phyloP scores from a whole-genome alignment of 2,113 vertebrate genomes.

The Orycteropus afer region DNA sequence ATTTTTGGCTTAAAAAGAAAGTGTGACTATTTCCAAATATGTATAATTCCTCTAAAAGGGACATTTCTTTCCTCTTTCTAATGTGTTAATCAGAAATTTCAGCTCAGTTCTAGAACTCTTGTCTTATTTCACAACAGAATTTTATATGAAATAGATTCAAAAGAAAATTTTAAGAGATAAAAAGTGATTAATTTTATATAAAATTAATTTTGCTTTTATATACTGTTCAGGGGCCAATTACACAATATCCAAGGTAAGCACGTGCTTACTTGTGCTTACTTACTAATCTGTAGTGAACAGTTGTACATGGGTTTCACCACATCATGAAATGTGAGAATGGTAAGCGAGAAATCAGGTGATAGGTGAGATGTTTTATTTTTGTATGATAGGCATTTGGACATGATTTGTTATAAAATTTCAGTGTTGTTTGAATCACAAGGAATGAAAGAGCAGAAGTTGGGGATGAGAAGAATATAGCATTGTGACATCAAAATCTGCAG shows the following conservation, averaged over 20 bases:
- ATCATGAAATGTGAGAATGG: neutral
- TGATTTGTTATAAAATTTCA: neutral
- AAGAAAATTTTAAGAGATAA: neutral
- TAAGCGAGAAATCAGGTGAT: neutral
- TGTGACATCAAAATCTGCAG: neutral
- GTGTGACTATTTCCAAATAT: neutral
- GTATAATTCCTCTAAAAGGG: neutral
- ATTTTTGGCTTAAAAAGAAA: conserved; percentile 32
- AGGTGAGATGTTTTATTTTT: neutral
- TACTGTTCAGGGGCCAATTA: neutral
- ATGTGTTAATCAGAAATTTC: neutral
- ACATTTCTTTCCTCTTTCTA: neutral
- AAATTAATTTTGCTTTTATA: neutral
- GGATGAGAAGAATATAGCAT: accelerated
- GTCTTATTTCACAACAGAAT: neutral
- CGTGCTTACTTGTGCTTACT: neutral
- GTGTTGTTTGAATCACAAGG: neutral
- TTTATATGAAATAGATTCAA: neutral
- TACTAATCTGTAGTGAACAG: neutral
- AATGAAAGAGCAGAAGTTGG: neutral
- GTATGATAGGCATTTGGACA: neutral
- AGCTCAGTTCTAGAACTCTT: neutral
- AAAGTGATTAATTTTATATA: neutral
- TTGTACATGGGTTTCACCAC: neutral
- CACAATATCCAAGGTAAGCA: no score